Conservation (phyloP, 2,797 vertebrate genomes). For the Macropodus opercularis region DNA sequence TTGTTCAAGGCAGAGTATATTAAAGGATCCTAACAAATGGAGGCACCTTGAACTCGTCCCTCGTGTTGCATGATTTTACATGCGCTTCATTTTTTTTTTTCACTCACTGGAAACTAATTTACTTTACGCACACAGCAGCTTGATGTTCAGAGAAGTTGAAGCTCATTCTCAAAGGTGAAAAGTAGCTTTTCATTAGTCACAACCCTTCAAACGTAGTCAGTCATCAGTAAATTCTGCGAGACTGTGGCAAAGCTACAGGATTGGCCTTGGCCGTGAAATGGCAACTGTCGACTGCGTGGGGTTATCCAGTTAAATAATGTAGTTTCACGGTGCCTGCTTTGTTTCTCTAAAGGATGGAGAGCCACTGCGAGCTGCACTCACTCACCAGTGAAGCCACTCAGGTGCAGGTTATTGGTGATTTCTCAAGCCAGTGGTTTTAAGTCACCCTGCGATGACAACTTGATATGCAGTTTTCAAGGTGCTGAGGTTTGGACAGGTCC, state of each 20-base stretch:
- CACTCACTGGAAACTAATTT: no score
- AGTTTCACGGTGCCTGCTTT: conserved; percentile 56
- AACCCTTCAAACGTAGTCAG: conserved; percentile 24
- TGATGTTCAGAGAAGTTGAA: conserved; percentile 13
- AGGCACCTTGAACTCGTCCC: no score
- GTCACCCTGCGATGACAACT: conserved; percentile 52
- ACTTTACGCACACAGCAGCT: no score
- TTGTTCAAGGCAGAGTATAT: no score
- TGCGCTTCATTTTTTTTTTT: background rate
- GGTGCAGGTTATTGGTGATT: conserved; percentile 57
- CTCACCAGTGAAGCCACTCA: conserved; percentile 32
- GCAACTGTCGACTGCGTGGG: conserved; percentile 40
- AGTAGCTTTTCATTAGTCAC: conserved; percentile 35
- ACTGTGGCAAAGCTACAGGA: conserved; percentile 30
- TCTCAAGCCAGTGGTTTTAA: conserved; percentile 71
- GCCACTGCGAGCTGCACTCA: conserved; percentile 22
- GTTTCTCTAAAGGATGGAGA: conserved; percentile 54
- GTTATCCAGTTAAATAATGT: conserved; percentile 58
- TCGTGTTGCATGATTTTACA: conserved; percentile 1
- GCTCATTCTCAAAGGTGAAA: conserved; percentile 7
- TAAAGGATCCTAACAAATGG: no score
- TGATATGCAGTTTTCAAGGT: conserved; percentile 51
- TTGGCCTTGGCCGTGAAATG: conserved; percentile 55
- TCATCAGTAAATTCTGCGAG: conserved; percentile 42
- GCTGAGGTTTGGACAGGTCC: conserved; percentile 41